Evolutionary conservation across 2,888 invertebrate genomes (phyloP), one percentile per base, ranked within the genome.

Genomic region (Cheilosia vulpina): DNA sequence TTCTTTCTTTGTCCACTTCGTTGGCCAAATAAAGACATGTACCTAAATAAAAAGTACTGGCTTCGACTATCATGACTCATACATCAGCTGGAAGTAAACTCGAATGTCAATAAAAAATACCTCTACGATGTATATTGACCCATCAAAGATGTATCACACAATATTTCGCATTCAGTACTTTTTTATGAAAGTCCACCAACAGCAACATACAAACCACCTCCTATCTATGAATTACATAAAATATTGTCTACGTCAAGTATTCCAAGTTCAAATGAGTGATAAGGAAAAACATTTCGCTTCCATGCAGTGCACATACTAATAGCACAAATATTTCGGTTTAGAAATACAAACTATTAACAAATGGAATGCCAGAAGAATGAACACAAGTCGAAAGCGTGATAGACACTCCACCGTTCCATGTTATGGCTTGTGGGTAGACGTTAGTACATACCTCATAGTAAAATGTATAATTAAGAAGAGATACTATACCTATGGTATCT

Each of bases 321-420:
- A 17, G 2, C 21, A 2, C 7, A 65, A 9, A n/a, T n/a, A 19
- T 38, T 38, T 50, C n/a, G 15, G 9, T 38, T 21, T 9, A 55
- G 6, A 7, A 19, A 19, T 19, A 21, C 15, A 57, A 45, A 47
- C 13, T 45, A 47, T 17, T 19, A 60, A 52, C 60, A 60, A 63
- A 55, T 31, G 34, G 43, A 38, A 13, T 4, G 38, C 38, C 13
- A 38, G 13, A 38, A 13, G 38, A 38, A 21, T 38, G 52, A 55
- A 41, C 81, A 81, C 81, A 52, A 52, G 50, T 43, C 1, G 45
- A 21, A 3, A 65, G 43, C 81, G 75, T 81, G 81, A 81, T 81
- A 63, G 41, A 62, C 66, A 63, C 31, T 57, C 41, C 43, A 62
- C 6, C 24, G 19, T 21, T 63, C n/a, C 73, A 52, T 62, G 55